Conservation (phyloP, 2,888 invertebrate species). For the Orthosia incerta region DNA sequence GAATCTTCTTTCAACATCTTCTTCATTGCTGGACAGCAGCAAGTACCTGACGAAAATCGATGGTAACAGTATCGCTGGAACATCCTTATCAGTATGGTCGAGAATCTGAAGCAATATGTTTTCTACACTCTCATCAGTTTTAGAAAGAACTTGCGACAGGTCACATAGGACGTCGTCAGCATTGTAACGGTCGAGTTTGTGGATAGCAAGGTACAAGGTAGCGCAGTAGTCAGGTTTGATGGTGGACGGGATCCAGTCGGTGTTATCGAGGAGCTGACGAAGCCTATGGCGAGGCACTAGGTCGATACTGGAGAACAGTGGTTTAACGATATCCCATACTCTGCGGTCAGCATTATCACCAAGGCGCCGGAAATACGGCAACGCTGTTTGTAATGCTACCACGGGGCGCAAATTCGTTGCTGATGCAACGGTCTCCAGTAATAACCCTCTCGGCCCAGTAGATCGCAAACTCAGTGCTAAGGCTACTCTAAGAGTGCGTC, state of each 20-base stretch:
- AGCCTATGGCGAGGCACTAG: slow-evolving; percentile 51
- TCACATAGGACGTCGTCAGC: slow-evolving; percentile 63
- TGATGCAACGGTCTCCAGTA: slow-evolving; percentile 37
- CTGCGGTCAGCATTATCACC: slow-evolving; percentile 57
- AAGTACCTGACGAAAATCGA: slow-evolving; percentile 76
- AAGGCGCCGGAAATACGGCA: slow-evolving; percentile 65
- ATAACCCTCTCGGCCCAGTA: not conserved
- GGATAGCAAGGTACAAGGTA: slow-evolving; percentile 66
- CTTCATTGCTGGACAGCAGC: slow-evolving; percentile 70
- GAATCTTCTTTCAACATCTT: slow-evolving; percentile 66
- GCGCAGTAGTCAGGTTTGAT: slow-evolving; percentile 74
- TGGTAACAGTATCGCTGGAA: slow-evolving; percentile 62
- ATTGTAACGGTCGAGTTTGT: slow-evolving; percentile 54
- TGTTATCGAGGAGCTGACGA: slow-evolving; percentile 46
- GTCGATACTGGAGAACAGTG: slow-evolving; percentile 68
- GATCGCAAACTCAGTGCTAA: slow-evolving; percentile 65
- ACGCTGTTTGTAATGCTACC: slow-evolving; percentile 71
- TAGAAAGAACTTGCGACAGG: slow-evolving; percentile 67
- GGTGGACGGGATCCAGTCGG: slow-evolving; percentile 65
- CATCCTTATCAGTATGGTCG: slow-evolving; percentile 32
- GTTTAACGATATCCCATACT: slow-evolving; percentile 76
- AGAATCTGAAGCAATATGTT: slow-evolving; percentile 64
- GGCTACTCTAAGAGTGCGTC: slow-evolving; percentile 72
- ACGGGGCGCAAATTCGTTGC: slow-evolving; percentile 43
- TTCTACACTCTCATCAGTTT: slow-evolving; percentile 65